Conservation (phyloP, 2,888 invertebrate genomes). For the Stegana nigrithorax region DNA sequence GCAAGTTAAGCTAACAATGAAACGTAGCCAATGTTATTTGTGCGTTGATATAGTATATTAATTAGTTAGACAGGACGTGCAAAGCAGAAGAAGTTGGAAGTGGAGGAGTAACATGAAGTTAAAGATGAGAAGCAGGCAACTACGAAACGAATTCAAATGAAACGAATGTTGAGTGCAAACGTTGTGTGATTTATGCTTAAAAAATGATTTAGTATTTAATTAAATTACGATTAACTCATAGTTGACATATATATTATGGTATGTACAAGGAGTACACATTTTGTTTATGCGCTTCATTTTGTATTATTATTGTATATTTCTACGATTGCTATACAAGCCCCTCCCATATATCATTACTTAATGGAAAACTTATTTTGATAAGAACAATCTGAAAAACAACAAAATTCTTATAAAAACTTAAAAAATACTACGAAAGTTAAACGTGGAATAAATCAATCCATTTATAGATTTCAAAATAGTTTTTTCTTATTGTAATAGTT, state of each 20-base stretch:
- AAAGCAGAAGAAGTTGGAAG: too few species aligned
- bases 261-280: neutral
- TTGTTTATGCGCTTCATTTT: constrained; percentile 1
- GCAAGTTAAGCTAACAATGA: neutral
- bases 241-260: too few species aligned
- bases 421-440: neutral
- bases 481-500: neutral
- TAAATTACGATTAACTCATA: too few species aligned
- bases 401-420: neutral
- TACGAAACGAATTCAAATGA: constrained; percentile 1
- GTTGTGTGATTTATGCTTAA: constrained; percentile 19
- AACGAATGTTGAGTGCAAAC: constrained; percentile 14
- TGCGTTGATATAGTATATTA: too few species aligned
- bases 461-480: too few species aligned
- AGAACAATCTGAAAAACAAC: neutral
- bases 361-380: neutral
- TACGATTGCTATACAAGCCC: constrained; percentile 4
- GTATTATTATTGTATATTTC: constrained; percentile 2
- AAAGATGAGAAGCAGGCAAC: too few species aligned
- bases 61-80: too few species aligned
- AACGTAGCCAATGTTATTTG: too few species aligned
- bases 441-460: too few species aligned
- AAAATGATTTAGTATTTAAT: constrained; percentile 10
- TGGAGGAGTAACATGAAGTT: neutral
- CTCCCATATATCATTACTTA: neutral